Evolutionary conservation across 2,113 vertebrate species (phyloP), one percentile per base, ranked within the genome.

Genomic region (Dunckerocampus dactyliophorus): DNA sequence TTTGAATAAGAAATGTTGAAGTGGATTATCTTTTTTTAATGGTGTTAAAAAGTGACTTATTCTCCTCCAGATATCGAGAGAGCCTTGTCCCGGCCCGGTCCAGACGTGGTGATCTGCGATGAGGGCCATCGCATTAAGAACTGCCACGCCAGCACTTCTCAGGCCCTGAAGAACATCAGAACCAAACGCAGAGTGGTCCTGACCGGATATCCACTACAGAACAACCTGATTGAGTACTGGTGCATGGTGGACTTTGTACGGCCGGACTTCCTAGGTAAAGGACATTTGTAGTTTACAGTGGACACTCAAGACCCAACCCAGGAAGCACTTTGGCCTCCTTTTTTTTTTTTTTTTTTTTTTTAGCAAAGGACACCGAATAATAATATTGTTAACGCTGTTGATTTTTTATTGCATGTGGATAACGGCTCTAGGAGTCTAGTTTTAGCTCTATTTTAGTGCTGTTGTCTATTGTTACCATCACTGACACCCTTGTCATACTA

Each of bases 241-340:
- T 99, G 97, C 88, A 99, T 99, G 97, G 97, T 99, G 48, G 97
- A 99, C 81, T 99, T 99, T 31, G 97, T 99, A 42, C 90, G 97
- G 16, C 97, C 97, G 0, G 93, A 99, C 82, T 99, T 99, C 64
- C 90, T 99, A 8, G 97, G 84, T 88, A 59, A 39, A 14, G 14
- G 11, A 59, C 5, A 45, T 24, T 46, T 55, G 8, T 15, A 43
- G 11, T 42, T 21, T n/a, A 2, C 24, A 43, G 8, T 11, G 11
- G 37, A 39, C 37, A 11, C 37, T 39, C 37, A 39, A 39, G 10
- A 39, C 37, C 9, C 37, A 11, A 39, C 37, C 10, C 10, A 28
- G 24, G 24, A 28, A 28, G 24, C 24, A 2, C 3, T 28, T 28
- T 28, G 24, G 47, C 47, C 13, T 48, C 16, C 12, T n/a, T n/a